A percentile compares a stretch with the other conserved stretches of the same genome.
Conservation (phyloP, 2,113 vertebrate species). For the Rhombomys opimus region DNA sequence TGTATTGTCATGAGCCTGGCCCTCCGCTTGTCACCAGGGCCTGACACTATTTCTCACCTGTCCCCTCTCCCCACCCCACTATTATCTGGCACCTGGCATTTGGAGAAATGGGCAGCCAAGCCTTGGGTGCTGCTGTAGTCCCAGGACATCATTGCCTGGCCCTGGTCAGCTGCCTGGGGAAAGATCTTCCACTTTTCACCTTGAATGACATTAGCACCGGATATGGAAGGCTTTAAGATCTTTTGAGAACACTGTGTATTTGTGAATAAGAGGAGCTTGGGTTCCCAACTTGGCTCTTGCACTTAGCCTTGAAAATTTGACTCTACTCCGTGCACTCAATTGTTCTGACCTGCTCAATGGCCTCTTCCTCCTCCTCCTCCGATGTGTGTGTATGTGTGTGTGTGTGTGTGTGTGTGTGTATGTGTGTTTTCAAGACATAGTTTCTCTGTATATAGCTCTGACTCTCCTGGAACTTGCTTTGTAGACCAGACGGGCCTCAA, state of each 20-base stretch:
- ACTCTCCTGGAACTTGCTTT: too few relatives aligned
- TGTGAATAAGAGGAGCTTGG: background rate
- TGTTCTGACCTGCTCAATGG: background rate
- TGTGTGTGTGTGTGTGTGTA: too few relatives aligned
- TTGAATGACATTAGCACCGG: background rate
- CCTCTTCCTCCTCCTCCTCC: too few relatives aligned
- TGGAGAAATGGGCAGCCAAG: rapidly evolving
- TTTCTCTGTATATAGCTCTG: too few relatives aligned
- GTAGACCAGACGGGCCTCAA: too few relatives aligned
- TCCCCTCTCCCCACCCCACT: too few relatives aligned
- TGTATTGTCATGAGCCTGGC: background rate
- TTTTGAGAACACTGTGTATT: background rate
- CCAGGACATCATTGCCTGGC: background rate
- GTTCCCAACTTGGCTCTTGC: background rate
- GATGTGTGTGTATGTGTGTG: too few relatives aligned
- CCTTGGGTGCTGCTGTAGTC: background rate
- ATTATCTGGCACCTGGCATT: background rate
- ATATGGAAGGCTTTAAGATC: background rate
- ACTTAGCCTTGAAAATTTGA: background rate
- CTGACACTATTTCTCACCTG: background rate
- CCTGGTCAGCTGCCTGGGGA: background rate
- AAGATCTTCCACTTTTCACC: background rate
- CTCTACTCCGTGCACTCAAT: rapidly evolving
- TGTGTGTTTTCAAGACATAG: too few relatives aligned
- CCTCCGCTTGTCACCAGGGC: slow-evolving; percentile 26